Percentiles rank a stretch among this genome's conserved stretches.
Evolutionary conservation across 37 sponge, comb jelly and placozoan genomes (phyloP).

Genomic region (Ephydatia muelleri): DNA sequence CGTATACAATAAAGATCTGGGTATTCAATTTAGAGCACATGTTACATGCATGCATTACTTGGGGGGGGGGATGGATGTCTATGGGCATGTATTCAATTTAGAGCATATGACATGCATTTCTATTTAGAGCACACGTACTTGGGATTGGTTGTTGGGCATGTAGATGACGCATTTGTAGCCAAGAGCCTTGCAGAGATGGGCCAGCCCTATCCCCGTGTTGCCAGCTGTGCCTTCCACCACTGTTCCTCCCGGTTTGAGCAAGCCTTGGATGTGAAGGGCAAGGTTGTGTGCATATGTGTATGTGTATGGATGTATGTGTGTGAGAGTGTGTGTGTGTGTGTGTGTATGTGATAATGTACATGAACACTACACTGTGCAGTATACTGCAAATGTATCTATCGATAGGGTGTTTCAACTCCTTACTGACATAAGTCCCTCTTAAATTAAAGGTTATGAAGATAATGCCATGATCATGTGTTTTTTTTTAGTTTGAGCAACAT

Average conservation of each 20-base stretch:
- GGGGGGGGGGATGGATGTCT: not conserved
- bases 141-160: slow-evolving; percentile 94
- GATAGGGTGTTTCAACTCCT: no score
- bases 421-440: no score
- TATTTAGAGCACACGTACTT: slow-evolving; percentile 43
- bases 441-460: no score
- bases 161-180: slow-evolving; percentile 93
- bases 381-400: no score
- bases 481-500: no score
- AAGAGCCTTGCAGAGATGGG: slow-evolving; percentile 79
- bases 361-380: no score
- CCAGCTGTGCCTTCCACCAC: slow-evolving; percentile 91
- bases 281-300: not conserved
- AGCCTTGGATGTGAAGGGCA: slow-evolving; percentile 27
- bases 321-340: not conserved
- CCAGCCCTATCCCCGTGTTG: slow-evolving; percentile 90
- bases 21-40: not conserved
- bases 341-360: not conserved
- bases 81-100: no score
- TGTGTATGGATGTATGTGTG: not conserved
- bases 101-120: no score
- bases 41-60: not conserved
- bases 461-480: no score
- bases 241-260: slow-evolving; percentile 74
- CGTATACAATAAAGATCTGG: not conserved